Conservation (phyloP, 2,113 vertebrate species). For the Elaphurus davidianus region DNA sequence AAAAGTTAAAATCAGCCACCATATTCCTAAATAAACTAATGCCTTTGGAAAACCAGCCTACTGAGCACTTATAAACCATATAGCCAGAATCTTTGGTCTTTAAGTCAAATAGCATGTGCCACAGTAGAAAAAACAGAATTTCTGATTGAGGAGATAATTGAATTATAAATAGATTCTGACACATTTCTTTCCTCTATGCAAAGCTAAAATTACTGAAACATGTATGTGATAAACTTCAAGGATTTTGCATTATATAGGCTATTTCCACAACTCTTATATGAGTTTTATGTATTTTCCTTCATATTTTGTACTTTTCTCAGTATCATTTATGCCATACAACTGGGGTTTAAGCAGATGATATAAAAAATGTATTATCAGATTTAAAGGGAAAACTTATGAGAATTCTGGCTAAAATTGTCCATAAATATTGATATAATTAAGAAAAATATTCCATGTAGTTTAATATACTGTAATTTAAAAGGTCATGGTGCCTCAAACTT, state of each 20-base stretch:
- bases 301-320: background rate
- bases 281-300: background rate
- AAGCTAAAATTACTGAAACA: background rate
- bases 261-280: background rate
- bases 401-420: background rate
- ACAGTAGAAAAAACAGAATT: background rate
- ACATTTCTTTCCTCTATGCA: background rate
- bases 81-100: background rate
- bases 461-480: background rate
- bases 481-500: background rate
- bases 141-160: background rate
- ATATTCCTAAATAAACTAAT: background rate
- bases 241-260: background rate
- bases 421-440: background rate
- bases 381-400: background rate
- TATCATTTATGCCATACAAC: background rate
- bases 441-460: background rate
- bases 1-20: background rate
- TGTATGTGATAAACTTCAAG: background rate
- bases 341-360: background rate
- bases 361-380: background rate
- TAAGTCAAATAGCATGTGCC: background rate
- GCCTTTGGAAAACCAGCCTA: background rate
- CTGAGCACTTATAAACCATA: background rate
- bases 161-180: background rate